These are phyloP conservation scores for Sclerurus mexicanus DNA, from an alignment of 2,113 vertebrate genomes.

Conservation along the genomic window DNA sequence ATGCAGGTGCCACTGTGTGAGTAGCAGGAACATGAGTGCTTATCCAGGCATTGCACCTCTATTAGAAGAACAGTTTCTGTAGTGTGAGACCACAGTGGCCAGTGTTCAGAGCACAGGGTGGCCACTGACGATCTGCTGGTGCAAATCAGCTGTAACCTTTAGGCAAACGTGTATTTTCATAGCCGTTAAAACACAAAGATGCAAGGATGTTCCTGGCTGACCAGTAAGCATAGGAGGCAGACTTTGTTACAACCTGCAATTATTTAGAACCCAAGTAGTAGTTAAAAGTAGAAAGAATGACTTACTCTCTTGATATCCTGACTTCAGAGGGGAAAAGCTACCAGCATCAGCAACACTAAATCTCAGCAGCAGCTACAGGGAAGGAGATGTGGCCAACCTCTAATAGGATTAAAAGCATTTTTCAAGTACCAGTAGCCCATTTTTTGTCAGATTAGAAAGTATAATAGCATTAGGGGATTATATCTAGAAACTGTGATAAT, in stretches of 20 bases:
- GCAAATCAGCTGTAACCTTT: background rate
- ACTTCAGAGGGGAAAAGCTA: background rate
- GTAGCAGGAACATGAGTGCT: background rate
- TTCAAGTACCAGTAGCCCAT: background rate
- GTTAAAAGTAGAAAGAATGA: background rate
- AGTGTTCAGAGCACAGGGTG: background rate
- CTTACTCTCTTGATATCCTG: background rate
- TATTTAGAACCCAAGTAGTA: background rate
- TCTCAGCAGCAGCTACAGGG: background rate
- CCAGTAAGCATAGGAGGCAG: background rate
- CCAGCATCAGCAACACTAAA: background rate
- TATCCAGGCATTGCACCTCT: background rate
- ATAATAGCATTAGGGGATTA: background rate
- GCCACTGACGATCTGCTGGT: background rate
- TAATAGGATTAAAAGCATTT: background rate
- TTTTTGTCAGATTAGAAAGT: background rate
- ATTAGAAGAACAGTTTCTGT: background rate
- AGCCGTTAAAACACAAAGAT: background rate
- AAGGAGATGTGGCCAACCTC: background rate
- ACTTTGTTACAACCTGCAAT: background rate
- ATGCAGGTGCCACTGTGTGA: background rate
- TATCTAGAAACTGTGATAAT: background rate
- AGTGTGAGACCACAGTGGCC: fast-evolving
- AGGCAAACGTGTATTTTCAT: background rate
- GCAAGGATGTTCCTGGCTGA: background rate